These are phyloP conservation scores for Staurois parvus DNA, from an alignment of 2,797 vertebrate genomes.

Conservation along the genomic window DNA sequence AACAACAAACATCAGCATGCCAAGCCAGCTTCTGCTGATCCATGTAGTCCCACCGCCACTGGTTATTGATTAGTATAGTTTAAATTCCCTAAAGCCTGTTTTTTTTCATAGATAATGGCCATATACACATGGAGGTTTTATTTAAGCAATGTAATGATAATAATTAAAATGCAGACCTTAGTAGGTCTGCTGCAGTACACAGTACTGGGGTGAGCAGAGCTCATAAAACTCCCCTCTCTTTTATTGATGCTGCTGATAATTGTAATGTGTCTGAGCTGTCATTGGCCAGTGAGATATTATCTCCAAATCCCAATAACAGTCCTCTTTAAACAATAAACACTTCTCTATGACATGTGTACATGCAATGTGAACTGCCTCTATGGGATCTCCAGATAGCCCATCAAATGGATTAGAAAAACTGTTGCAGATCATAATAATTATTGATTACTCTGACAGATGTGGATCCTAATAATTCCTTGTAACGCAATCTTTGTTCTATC, in stretches of 20 bases:
- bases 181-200: not conserved
- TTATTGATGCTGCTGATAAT: not conserved
- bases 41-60: not conserved
- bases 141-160: not conserved
- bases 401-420: not conserved
- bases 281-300: constrained; percentile 9
- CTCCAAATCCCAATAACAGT: not conserved
- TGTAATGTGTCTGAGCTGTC: not conserved
- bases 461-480: not conserved
- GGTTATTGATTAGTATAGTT: no score
- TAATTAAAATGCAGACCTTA: not conserved
- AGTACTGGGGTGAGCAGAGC: no score
- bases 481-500: not conserved
- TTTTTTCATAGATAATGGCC: no score
- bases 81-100: no score
- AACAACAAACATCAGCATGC: not conserved
- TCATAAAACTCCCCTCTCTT: not conserved
- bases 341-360: not conserved
- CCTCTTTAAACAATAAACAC: constrained; percentile 7
- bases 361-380: not conserved
- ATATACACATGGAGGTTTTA: not conserved
- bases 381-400: no score
- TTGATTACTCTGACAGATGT: not conserved
- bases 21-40: not conserved
- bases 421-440: not conserved